Base-by-base conservation (phyloP, 2,888 invertebrate genomes). In the Mylabris sibirica region DNA sequence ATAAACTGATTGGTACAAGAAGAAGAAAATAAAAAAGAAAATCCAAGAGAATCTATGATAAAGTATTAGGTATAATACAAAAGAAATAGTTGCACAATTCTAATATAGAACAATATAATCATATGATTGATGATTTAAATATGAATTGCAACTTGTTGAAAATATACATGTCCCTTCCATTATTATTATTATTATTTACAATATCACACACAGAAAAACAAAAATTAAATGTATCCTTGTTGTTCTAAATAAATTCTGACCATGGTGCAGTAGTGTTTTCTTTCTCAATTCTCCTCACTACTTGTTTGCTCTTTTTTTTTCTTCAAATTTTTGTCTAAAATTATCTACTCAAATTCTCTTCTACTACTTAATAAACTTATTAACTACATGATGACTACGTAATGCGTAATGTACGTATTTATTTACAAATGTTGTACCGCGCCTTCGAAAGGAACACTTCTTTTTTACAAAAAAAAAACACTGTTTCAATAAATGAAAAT, bases 391-490 rank as follows among this genome's bases (percentile, higher is more conserved):
- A 84, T 84, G 84, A 84, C 84, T 85, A 84, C 84, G 81, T 80
- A 80, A 80, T 81, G 80, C 81, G 76, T 80, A 79, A 81, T 57
- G 57, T 57, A 57, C 57, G 57, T 83, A 82, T 82, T 81, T 85
- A 84, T 85, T 80, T 85, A 85, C 84, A 85, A 84, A 84, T 84
- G 84, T 84, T 84, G 83, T 83, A 82, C 83, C 81, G 82, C 79
- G 82, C 79, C 80, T 78, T 77, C 79, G 78, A 77, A 80, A 82
- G 82, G 82, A 82, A 83, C 81, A 81, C 78, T 74, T 76, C 68
- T 76, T 60, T 65, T 68, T 66, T 72, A 70, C 63, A 69, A 59
- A 62, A 69, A n/a, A 24, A 4, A 11, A 24, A 24, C 53, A 57
- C 57, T 24, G 57, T 57, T 14, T 24, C 24, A 24, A 30, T 30